These are phyloP conservation scores for Lepidocyrtoides sp. DNA, from an alignment of 2,888 invertebrate genomes.

Conservation along the genomic window DNA sequence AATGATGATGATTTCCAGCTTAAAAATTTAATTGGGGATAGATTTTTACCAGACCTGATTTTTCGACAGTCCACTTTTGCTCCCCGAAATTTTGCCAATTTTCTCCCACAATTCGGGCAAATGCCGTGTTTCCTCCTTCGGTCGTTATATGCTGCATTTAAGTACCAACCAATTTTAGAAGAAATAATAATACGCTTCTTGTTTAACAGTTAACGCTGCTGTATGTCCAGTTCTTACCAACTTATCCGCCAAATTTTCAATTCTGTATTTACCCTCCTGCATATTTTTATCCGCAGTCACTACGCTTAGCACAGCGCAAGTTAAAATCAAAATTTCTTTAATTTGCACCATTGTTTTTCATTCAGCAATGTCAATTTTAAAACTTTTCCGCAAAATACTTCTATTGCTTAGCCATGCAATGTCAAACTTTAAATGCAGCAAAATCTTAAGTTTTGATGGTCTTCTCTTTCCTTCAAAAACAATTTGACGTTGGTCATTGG, in stretches of 20 bases:
- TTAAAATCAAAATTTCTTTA: not conserved
- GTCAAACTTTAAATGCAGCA: too few relatives aligned
- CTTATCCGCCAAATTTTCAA: constrained; percentile 80
- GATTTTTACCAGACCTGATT: constrained; percentile 75
- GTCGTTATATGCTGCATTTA: constrained; percentile 82
- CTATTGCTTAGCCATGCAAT: not conserved
- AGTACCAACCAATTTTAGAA: too few relatives aligned
- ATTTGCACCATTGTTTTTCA: too few relatives aligned
- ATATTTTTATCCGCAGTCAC: not conserved
- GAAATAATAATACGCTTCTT: too few relatives aligned
- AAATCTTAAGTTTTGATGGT: too few relatives aligned
- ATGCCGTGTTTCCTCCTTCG: constrained; percentile 82
- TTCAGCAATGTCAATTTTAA: too few relatives aligned
- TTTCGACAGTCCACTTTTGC: constrained; percentile 82
- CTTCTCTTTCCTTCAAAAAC: too few relatives aligned
- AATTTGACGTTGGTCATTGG: too few relatives aligned
- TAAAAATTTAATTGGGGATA: too few relatives aligned
- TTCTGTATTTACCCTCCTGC: constrained; percentile 80
- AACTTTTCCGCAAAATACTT: not conserved
- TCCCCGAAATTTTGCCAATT: constrained; percentile 84
- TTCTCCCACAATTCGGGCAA: constrained; percentile 83
- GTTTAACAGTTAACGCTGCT: not conserved
- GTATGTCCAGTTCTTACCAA: constrained; percentile 60
- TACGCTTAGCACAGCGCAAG: not conserved
- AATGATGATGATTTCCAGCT: too few relatives aligned